Conservation (phyloP, 2,888 invertebrate species). For the Drosophila dives region DNA sequence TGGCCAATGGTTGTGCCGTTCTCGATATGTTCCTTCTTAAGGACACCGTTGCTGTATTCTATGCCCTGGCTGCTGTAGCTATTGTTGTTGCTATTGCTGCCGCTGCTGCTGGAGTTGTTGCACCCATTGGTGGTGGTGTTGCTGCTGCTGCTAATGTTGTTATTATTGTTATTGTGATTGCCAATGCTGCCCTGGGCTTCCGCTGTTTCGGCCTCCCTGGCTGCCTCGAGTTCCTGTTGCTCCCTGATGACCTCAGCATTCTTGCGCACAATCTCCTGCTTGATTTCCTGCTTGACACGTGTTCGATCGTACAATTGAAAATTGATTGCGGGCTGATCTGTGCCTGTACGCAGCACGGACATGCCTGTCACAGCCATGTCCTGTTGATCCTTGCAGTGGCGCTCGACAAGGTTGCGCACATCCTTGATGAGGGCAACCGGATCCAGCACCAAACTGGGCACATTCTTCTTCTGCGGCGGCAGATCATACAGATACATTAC, state of each 20-base stretch:
- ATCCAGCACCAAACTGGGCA: conserved; percentile 95
- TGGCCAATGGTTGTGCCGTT: conserved; percentile 59
- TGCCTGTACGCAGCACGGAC: conserved; percentile 88
- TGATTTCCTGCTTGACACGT: conserved; percentile 83
- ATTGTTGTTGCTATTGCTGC: conserved; percentile 38
- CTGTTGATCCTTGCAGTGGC: conserved; percentile 94
- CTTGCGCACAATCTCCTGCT: conserved; percentile 82
- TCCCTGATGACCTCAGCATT: conserved; percentile 81
- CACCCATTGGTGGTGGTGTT: conserved; percentile 26
- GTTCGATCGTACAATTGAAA: conserved; percentile 82
- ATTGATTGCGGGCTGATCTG: conserved; percentile 49
- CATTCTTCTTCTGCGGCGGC: conserved; percentile 95
- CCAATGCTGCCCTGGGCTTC: conserved; percentile 42
- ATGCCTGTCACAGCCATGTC: conserved; percentile 93
- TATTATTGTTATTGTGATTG: conserved; percentile 11
- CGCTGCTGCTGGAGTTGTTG: conserved; percentile 20
- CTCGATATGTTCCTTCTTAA: conserved; percentile 79
- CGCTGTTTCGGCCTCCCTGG: conserved; percentile 69
- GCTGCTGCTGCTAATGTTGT: conserved; percentile 19
- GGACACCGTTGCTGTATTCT: conserved; percentile 70
- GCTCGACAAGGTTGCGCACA: conserved; percentile 94
- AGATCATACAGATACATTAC: conserved; percentile 96
- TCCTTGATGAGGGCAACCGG: conserved; percentile 95
- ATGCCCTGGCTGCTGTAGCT: conserved; percentile 47
- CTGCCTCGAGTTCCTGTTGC: conserved; percentile 76